These are phyloP conservation scores for Carduelis carduelis DNA, from an alignment of 2,797 vertebrate species.

Conservation along the genomic window DNA sequence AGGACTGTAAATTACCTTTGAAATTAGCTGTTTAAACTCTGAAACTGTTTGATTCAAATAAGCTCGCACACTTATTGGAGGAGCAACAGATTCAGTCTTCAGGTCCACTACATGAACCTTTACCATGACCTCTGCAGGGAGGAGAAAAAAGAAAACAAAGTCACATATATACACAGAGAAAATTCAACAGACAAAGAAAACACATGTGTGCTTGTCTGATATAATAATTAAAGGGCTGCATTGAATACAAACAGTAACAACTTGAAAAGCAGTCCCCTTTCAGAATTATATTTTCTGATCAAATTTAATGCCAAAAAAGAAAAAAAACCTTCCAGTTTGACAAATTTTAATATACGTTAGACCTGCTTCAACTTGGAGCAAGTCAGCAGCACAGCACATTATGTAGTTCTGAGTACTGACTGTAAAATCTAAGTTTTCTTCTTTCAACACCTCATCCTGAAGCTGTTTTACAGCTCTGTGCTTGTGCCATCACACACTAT, in stretches of 20 bases:
- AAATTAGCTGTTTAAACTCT: constrained; percentile 97
- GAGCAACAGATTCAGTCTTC: constrained; percentile 86
- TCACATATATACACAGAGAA: background rate
- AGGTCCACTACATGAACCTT: constrained; percentile 95
- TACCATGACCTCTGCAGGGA: constrained; percentile 93
- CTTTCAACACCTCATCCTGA: background rate
- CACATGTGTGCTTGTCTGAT: background rate
- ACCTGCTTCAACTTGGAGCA: background rate
- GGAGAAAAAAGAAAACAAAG: background rate
- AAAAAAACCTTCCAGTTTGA: background rate
- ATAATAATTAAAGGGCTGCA: background rate
- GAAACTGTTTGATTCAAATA: constrained; percentile 95
- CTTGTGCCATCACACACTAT: rapidly evolving
- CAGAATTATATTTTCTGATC: background rate
- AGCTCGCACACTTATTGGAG: constrained; percentile 91
- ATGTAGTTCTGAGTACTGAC: background rate
- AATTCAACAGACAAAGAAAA: constrained; percentile 5
- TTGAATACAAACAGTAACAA: background rate
- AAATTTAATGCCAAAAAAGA: background rate
- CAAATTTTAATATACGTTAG: background rate
- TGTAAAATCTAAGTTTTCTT: background rate
- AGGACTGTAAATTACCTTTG: constrained; percentile 82
- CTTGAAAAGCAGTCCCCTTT: background rate
- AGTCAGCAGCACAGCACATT: background rate
- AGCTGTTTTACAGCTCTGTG: background rate